Evolutionary conservation across 2,888 invertebrate genomes (phyloP), one percentile per base, ranked within the genome.

Genomic region (Julus scanicus): DNA sequence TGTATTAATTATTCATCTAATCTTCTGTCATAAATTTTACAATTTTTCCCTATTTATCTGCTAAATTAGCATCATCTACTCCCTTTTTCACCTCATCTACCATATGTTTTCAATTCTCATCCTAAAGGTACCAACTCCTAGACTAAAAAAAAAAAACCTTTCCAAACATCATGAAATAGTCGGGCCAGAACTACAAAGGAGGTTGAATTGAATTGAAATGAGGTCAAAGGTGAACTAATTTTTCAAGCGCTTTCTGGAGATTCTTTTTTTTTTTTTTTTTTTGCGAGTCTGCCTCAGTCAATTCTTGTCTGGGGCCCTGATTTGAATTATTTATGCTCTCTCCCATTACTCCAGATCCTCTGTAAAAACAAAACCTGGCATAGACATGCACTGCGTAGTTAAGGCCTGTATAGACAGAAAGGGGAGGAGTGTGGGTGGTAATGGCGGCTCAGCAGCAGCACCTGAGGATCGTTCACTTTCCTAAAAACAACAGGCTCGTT

Each of bases 381-480:
- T 44, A 44, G 44, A 44, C 44, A 44, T 44, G 44, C 44, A 44
- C 44, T 44, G 44, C 44, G 44, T 44, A 13, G 13, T 53, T 15
- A 53, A 13, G 53, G 53, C 53, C 53, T 53, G 13, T 17, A 15
- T 13, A 17, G 17, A 17, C 53, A 13, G 53, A 53, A 53, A 13
- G 13, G 13, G 53, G 13, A 13, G 53, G 17, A 53, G 53, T 3
- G 13, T 53, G 53, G 17, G 15, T 53, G 53, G 5, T 53, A 53
- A 53, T 63, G 63, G 63, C 63, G 63, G 63, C 17, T 29, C 29
- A 29, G 63, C 63, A 63, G 63, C 63, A 63, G 63, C 63, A 63
- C 63, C 63, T 63, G 63, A 63, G 63, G 63, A 63, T 63, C 63
- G 63, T 63, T 63, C 63, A 63, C 63, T 63, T 63, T 63, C 63